Evolutionary conservation across 1,140 invertebrate genomes (phyloP).

Genomic region (Drosophila melanogaster): DNA sequence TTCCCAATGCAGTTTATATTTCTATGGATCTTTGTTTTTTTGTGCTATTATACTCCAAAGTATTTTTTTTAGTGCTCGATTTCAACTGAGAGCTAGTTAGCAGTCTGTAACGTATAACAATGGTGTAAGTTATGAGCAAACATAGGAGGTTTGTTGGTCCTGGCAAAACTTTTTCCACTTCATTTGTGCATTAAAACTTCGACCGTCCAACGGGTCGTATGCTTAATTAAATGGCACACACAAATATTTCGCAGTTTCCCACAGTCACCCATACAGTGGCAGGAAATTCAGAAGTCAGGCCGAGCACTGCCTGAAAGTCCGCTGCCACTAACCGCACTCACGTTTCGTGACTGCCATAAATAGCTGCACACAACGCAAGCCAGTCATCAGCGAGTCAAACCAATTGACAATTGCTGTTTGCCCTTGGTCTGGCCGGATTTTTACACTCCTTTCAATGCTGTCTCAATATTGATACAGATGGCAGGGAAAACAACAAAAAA

Average conservation of each 20-base stretch:
- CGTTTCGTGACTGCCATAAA: constrained; percentile 51
- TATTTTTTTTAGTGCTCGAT: not conserved
- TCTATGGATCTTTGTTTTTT: too few species aligned
- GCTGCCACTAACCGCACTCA: constrained; percentile 62
- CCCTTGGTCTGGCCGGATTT: constrained; percentile 67
- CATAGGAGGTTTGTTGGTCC: constrained; percentile 18
- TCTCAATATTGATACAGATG: constrained; percentile 71
- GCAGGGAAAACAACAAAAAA: constrained; percentile 31
- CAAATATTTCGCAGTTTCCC: constrained; percentile 17
- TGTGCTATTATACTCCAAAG: not conserved
- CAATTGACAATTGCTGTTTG: constrained; percentile 53
- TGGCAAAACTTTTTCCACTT: constrained; percentile 62
- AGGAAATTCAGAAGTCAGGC: constrained; percentile 1
- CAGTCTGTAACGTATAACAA: constrained; percentile 55
- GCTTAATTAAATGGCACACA: constrained; percentile 58
- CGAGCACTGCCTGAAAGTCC: constrained; percentile 46
- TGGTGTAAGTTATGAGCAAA: constrained; percentile 60
- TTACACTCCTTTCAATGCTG: constrained; percentile 72
- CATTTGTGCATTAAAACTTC: constrained; percentile 59
- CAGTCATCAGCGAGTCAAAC: constrained; percentile 17
- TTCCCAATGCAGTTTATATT: too few species aligned
- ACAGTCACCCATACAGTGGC: constrained; percentile 5
- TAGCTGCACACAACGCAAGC: constrained; percentile 24
- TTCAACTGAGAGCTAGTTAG: not conserved
- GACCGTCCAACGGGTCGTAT: constrained; percentile 32